Base-by-base conservation (phyloP, 2,797 vertebrate genomes). In the Myripristis jacobus region DNA sequence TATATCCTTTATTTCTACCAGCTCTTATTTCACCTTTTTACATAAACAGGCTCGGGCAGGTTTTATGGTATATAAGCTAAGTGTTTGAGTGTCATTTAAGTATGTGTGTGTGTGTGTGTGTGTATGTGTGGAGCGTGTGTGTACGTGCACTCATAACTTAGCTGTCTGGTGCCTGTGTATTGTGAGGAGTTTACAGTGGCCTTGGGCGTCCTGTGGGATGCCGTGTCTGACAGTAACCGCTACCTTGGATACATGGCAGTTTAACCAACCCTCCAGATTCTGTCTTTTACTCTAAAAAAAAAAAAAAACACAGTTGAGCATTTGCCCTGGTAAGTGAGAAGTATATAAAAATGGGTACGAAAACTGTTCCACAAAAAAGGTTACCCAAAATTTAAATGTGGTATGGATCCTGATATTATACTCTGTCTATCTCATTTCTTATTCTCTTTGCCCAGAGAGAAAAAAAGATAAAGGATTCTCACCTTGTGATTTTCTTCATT, bases 191-290 rank as follows among this genome's bases (percentile, higher is more conserved):
- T 94, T 92, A 92, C 91, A 91, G 92, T 86, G 91, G 91, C 88
- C 90, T 89, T 87, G 90, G 93, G 91, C 93, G 93, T 91, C 93
- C 91, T 90, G 87, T 93, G 93, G 92, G 94, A 92, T 93, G 92
- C 87, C 83, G 92, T 93, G 91, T 91, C 88, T 86, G 71, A 87
- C 87, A 75, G 92, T 93, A 90, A 94, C 93, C 93, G 91, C 90
- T 93, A 93, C 93, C 93, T 94, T 94, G 94, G 90, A 89, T 93
- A 94, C 92, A 92, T 93, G 92, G 92, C 92, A 91, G 91, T 95
- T 93, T 94, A 92, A 93, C 90, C 29, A 58, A 54, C 92, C 91
- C 94, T 93, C 91, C 93, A 94, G 91, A 94, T 92, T 93, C 92
- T 93, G 93, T 92, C 91, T 92, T 85, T 93, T 82, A 92, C 89